These are phyloP conservation scores for Meteorus sp. DNA, from an alignment of 1,140 invertebrate species.

Conservation along the genomic window DNA sequence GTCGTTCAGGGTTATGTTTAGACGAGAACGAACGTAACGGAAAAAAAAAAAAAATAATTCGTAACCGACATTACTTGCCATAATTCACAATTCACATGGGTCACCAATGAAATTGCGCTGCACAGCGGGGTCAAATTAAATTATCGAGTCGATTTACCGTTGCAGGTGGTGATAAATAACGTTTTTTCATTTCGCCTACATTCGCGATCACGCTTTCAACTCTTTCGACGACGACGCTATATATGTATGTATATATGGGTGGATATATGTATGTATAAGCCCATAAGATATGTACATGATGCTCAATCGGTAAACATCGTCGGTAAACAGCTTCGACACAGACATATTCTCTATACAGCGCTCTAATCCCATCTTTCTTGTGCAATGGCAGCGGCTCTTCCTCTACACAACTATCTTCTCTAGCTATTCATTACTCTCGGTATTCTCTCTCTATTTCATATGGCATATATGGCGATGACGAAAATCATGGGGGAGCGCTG, in stretches of 20 bases:
- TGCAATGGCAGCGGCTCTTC: neutral
- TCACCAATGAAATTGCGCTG: neutral
- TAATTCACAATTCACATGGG: neutral
- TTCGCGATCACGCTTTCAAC: slow-evolving; percentile 13
- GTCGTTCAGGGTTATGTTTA: slow-evolving; percentile 12
- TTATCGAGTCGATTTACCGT: slow-evolving; percentile 15
- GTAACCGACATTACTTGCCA: too few species aligned
- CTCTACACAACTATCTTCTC: neutral
- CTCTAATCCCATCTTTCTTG: too few species aligned
- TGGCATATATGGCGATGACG: too few species aligned
- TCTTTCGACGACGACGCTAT: slow-evolving; percentile 10
- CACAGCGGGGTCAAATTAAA: neutral
- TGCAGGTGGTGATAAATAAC: slow-evolving; percentile 15
- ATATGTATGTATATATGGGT: too few species aligned
- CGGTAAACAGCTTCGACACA: slow-evolving; percentile 8
- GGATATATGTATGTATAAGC: too few species aligned
- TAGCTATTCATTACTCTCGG: too few species aligned
- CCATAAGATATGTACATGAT: slow-evolving; percentile 3
- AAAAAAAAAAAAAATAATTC: too few species aligned
- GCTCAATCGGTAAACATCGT: slow-evolving; percentile 13
- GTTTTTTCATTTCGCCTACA: slow-evolving; percentile 24
- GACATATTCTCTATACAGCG: neutral
- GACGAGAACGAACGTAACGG: neutral
- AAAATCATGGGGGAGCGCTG: too few species aligned
- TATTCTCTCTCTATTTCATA: too few species aligned